Conservation (phyloP, 2,797 vertebrate species). For the Echiichthys vipera region DNA sequence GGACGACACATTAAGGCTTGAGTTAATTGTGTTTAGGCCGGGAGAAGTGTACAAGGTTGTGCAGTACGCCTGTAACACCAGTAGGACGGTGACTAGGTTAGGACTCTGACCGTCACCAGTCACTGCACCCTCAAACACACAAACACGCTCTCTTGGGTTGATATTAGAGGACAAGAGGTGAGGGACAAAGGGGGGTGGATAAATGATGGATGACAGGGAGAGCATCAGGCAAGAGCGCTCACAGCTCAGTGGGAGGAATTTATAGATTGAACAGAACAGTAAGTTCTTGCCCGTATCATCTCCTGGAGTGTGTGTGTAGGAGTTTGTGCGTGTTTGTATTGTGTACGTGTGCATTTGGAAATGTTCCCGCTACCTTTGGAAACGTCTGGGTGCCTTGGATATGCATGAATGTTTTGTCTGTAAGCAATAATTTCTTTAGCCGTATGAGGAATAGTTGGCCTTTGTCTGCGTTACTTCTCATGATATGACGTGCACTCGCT, state of each 20-base stretch:
- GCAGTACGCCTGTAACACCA: background rate
- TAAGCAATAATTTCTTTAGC: slow-evolving; percentile 42
- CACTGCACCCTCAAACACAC: slow-evolving; percentile 4
- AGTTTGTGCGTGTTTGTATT: slow-evolving; percentile 4
- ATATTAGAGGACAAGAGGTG: slow-evolving; percentile 59
- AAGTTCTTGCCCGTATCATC: slow-evolving; percentile 52
- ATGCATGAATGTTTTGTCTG: slow-evolving; percentile 40
- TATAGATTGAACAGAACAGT: slow-evolving; percentile 65
- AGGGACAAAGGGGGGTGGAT: slow-evolving; percentile 51
- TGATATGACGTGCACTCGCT: slow-evolving; percentile 7
- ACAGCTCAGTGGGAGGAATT: slow-evolving; percentile 60
- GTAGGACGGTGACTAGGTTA: background rate
- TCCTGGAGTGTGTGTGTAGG: slow-evolving; percentile 15
- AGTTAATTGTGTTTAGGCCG: slow-evolving; percentile 23
- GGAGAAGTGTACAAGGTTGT: background rate
- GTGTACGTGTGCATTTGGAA: background rate
- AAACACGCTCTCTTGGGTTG: slow-evolving; percentile 36
- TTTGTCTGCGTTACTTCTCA: slow-evolving; percentile 16
- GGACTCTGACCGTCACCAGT: slow-evolving; percentile 11
- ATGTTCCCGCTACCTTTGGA: slow-evolving; percentile 10
- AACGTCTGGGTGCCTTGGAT: slow-evolving; percentile 43
- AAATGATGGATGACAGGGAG: slow-evolving; percentile 68
- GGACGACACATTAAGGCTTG: background rate
- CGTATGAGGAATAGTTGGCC: slow-evolving; percentile 7
- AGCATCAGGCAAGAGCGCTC: slow-evolving; percentile 17